phyloP scores from a whole-genome alignment of 1,140 invertebrate genomes.

The Drosophila tsacasi region DNA sequence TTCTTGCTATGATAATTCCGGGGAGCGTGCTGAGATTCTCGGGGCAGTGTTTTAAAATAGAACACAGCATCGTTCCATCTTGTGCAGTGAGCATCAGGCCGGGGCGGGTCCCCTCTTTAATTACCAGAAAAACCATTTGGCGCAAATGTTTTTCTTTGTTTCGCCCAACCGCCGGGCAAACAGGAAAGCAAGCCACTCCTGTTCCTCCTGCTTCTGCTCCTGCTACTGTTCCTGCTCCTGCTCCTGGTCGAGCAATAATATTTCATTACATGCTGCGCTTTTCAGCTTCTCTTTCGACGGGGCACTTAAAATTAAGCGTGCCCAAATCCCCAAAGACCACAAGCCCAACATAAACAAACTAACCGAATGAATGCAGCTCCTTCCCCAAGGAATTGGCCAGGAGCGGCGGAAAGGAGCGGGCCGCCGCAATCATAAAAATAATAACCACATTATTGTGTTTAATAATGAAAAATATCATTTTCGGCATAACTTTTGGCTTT shows the following conservation, averaged over 20 bases:
- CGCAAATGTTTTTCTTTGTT: slow-evolving; percentile 77
- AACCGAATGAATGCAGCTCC: slow-evolving; percentile 78
- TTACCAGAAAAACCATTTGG: slow-evolving; percentile 76
- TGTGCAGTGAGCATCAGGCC: slow-evolving; percentile 1
- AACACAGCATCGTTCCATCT: slow-evolving; percentile 11
- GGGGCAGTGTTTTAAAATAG: slow-evolving; percentile 57
- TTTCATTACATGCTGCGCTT: slow-evolving; percentile 69
- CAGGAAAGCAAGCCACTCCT: slow-evolving; percentile 19
- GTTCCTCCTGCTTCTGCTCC: not conserved
- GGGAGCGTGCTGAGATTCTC: slow-evolving; percentile 61
- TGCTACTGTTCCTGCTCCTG: not conserved
- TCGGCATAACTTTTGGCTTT: slow-evolving; percentile 81
- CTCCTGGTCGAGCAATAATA: slow-evolving; percentile 72
- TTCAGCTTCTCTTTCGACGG: slow-evolving; percentile 61
- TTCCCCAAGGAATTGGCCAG: slow-evolving; percentile 57
- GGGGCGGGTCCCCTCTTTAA: slow-evolving; percentile 57
- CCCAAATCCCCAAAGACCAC: slow-evolving; percentile 82
- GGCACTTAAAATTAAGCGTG: slow-evolving; percentile 84
- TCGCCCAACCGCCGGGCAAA: slow-evolving; percentile 60
- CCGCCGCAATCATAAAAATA: slow-evolving; percentile 82
- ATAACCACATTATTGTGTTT: slow-evolving; percentile 85
- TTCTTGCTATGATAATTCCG: slow-evolving; percentile 17
- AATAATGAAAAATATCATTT: slow-evolving; percentile 85
- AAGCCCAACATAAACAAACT: slow-evolving; percentile 83
- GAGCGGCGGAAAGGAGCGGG: slow-evolving; percentile 31